Evolutionary conservation across 2,113 vertebrate genomes (phyloP).

Genomic region (Eolophus roseicapilla): DNA sequence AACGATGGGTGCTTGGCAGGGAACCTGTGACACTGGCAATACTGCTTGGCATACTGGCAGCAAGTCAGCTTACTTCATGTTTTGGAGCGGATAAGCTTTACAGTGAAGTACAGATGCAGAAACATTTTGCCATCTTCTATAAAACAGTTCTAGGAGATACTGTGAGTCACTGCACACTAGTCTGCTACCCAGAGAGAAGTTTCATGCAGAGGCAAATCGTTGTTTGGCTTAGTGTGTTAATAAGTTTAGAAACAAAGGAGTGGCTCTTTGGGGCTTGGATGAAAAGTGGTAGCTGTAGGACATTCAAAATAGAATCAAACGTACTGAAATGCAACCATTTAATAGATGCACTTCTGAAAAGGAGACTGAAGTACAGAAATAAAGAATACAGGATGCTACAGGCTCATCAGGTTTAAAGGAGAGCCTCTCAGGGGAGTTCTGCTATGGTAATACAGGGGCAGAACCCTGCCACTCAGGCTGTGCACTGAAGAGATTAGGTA

Average conservation of each 20-base stretch:
- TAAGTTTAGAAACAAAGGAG: neutral
- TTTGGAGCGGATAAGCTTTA: neutral
- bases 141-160: neutral
- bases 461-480: neutral
- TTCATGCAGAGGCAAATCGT: neutral
- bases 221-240: neutral
- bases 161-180: neutral
- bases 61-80: neutral
- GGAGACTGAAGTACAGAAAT: neutral
- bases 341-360: neutral
- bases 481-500: neutral
- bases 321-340: neutral
- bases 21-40: neutral
- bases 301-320: neutral
- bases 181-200: neutral
- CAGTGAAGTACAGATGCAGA: neutral
- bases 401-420: neutral
- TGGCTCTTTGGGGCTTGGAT: neutral
- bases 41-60: neutral
- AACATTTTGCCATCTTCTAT: neutral
- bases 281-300: neutral
- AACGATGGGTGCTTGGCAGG: fast-evolving
- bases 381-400: neutral
- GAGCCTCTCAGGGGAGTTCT: fast-evolving
- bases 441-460: fast-evolving